Evolutionary conservation across 2,888 invertebrate genomes (phyloP), one percentile per base, ranked within the genome.

Genomic region (Coelopa pilipes): DNA sequence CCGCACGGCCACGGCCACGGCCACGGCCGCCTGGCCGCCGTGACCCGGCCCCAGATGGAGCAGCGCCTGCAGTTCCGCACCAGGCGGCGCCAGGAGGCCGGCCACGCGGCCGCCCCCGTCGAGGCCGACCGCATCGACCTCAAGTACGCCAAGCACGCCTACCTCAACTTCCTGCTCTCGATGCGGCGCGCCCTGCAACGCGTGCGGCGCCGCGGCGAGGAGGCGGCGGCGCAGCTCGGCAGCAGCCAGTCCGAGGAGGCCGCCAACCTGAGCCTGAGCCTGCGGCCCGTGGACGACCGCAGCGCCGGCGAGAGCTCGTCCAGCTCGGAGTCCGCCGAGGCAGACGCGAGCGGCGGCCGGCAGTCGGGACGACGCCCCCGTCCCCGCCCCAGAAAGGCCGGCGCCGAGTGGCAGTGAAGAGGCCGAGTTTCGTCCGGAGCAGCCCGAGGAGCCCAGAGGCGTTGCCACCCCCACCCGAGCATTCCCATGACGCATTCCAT

Each of bases 61-160:
- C 77, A 78, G 1, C 78, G 78, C 0, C 76, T 86, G 5, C 77
- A 79, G 10, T 85, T 86, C 73, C 75, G 78, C 0, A 82, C 84
- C 15, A 79, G 79, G 2, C 34, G 34, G 34, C 34, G 7, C 7
- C 34, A 4, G 34, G 34, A 2, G 34, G 34, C 4, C 34, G 7
- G 7, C 34, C 77, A 77, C 12, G 76, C 74, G 57, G 75, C 60
- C 0, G 73, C 78, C 5, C 50, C 74, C 15, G 73, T 79, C 4
- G 70, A 76, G 7, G 76, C 79, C 19, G 73, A 76, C 34, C n/a
- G 12, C 0, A 34, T 78, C 0, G 86, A 86, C 59, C 76, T 85
- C 50, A 81, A 82, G 72, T 83, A 81, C 73, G 79, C 78, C 73
- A 86, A 85, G 76, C 76, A 79, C 75, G 76, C 79, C 1, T 86